These are phyloP conservation scores for Rallus crepitans DNA, from an alignment of 2,797 vertebrate genomes.

Conservation along the genomic window DNA sequence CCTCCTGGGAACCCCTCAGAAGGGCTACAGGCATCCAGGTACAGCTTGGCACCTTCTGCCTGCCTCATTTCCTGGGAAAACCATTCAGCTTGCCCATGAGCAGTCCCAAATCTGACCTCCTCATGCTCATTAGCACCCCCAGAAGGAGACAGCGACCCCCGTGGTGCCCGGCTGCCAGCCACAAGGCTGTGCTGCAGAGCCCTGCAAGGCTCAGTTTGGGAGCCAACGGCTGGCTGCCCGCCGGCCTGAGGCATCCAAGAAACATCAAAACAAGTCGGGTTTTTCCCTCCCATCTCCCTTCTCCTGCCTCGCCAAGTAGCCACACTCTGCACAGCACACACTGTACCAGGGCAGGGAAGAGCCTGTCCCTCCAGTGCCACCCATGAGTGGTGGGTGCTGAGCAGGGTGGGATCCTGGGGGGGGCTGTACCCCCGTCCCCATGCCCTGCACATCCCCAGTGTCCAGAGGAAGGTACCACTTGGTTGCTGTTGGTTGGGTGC, in stretches of 20 bases:
- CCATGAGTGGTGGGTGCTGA: fast-evolving
- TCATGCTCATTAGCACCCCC: background rate
- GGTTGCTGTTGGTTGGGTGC: fast-evolving
- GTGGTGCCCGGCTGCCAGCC: background rate
- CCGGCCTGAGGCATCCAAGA: background rate
- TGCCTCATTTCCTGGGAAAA: background rate
- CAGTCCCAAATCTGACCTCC: background rate
- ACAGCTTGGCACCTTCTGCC: background rate
- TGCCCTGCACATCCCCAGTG: fast-evolving
- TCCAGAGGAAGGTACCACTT: background rate
- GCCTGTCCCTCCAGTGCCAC: background rate
- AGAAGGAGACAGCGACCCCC: background rate
- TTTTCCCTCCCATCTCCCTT: background rate
- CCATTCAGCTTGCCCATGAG: background rate
- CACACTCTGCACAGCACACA: background rate
- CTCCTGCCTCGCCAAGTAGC: background rate
- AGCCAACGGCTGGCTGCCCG: background rate
- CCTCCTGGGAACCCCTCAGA: background rate
- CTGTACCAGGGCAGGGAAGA: background rate
- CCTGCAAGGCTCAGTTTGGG: background rate
- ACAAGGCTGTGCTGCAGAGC: background rate
- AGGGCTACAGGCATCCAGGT: background rate
- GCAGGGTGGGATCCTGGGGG: background rate
- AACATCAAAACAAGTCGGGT: background rate
- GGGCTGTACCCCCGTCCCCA: background rate